Evolutionary conservation across 2,113 vertebrate species (phyloP).

Genomic region (Corydoras sp.): DNA sequence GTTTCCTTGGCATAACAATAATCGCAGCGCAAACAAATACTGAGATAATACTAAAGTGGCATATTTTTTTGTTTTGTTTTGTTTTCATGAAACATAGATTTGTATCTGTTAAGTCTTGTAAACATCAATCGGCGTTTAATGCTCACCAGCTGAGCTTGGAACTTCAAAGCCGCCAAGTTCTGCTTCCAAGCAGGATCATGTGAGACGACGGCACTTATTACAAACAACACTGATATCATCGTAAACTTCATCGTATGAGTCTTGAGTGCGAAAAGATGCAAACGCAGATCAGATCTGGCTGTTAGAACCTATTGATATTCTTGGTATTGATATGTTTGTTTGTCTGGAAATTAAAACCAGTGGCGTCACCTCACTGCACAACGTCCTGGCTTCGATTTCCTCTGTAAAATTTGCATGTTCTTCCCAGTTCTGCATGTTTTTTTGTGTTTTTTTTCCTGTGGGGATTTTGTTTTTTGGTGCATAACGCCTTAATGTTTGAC

Average conservation of each 20-base stretch:
- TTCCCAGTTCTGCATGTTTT: too few species aligned
- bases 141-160: constrained; percentile 60
- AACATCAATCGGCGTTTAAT: constrained; percentile 67
- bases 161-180: constrained; percentile 38
- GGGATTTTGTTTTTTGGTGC: too few species aligned
- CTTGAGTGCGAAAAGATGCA: constrained; percentile 38
- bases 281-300: constrained; percentile 1
- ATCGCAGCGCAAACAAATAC: constrained; percentile 23
- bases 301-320: not conserved
- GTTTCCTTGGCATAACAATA: constrained; percentile 26
- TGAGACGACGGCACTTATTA: constrained; percentile 50
- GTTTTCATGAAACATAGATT: constrained; percentile 49
- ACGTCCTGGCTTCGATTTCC: too few species aligned
- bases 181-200: constrained; percentile 49
- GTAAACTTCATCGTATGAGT: constrained; percentile 62
- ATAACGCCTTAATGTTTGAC: too few species aligned
- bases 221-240: constrained; percentile 53
- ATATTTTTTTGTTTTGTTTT: constrained; percentile 3
- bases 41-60: constrained; percentile 62
- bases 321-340: too few species aligned
- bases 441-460: too few species aligned
- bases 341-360: too few species aligned
- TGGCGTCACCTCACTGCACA: too few species aligned
- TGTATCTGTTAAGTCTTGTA: constrained; percentile 63
- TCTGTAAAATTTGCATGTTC: too few species aligned